Evolutionary conservation across 2,797 vertebrate genomes (phyloP).

Genomic region (Sebastes glaucus): DNA sequence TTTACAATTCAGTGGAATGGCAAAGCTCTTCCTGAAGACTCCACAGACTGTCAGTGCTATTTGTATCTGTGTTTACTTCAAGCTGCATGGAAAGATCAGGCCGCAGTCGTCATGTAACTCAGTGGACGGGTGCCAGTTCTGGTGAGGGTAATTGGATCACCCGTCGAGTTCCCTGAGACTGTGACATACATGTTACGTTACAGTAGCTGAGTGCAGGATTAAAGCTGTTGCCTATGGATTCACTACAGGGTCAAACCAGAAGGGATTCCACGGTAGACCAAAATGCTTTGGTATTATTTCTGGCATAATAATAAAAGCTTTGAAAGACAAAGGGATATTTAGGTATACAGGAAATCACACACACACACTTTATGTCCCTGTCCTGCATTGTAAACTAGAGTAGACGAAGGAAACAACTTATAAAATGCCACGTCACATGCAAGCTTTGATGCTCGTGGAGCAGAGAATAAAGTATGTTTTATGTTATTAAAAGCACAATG

Average conservation of each 20-base stretch:
- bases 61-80: slow-evolving; percentile 29
- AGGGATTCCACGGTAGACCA: neutral
- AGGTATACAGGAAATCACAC: neutral
- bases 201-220: neutral
- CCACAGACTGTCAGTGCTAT: slow-evolving; percentile 8
- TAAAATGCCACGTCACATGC: too few relatives aligned
- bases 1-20: neutral
- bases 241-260: neutral
- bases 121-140: slow-evolving; percentile 6
- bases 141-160: slow-evolving; percentile 54
- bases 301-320: neutral
- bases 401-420: too few relatives aligned
- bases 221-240: neutral
- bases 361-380: neutral
- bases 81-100: slow-evolving; percentile 30
- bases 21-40: neutral
- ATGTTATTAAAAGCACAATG: neutral
- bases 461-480: too few relatives aligned
- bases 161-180: neutral
- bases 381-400: too few relatives aligned
- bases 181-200: neutral
- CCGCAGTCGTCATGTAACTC: slow-evolving; percentile 46
- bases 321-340: neutral
- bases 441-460: neutral
- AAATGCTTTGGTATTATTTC: neutral